A percentile compares a stretch with the other conserved stretches of the same genome.
Evolutionary conservation across 2,113 vertebrate genomes (phyloP).

Genomic region (Ciconia stormi): DNA sequence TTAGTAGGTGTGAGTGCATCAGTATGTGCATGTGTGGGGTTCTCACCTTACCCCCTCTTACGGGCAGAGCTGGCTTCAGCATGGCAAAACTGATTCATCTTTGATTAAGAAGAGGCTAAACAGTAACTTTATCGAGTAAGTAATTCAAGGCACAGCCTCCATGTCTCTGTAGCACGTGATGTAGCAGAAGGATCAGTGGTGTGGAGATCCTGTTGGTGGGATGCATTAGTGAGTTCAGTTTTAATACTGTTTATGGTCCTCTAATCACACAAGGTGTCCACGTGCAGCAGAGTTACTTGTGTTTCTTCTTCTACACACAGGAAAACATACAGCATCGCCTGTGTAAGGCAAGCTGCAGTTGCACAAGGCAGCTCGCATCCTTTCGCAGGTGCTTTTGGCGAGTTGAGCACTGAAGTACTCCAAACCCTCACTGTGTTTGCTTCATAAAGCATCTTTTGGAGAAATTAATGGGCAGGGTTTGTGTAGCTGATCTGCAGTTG

Average conservation of each 20-base stretch:
- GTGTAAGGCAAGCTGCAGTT: neutral
- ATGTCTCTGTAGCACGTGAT: neutral
- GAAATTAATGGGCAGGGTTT: neutral
- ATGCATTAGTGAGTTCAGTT: neutral
- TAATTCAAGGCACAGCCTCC: neutral
- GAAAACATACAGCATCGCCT: neutral
- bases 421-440: neutral
- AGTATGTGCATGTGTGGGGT: fast-evolving
- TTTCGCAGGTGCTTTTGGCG: neutral
- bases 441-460: neutral
- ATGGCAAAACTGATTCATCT: neutral
- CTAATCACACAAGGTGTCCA: neutral
- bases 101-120: neutral
- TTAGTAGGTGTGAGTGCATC: neutral
- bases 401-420: neutral
- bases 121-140: neutral
- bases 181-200: neutral
- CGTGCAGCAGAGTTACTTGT: neutral
- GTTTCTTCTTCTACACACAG: neutral
- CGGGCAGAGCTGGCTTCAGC: neutral
- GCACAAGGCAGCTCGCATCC: neutral
- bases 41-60: neutral
- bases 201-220: neutral
- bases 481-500: neutral
- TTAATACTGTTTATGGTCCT: neutral